Conservation (phyloP, 2,113 vertebrate species). For the Nannospalax galili region DNA sequence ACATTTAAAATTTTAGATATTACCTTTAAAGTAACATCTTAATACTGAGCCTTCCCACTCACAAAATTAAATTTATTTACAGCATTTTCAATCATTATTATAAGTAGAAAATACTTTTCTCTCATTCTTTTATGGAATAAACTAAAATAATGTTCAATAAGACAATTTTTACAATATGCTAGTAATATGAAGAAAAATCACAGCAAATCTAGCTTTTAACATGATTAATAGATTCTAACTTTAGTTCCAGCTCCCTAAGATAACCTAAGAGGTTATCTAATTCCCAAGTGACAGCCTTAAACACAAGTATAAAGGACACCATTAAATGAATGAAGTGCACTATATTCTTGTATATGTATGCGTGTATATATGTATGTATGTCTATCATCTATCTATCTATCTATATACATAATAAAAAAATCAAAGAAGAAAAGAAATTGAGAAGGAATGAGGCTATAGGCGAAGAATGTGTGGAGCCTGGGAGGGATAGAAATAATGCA, state of each 20-base stretch:
- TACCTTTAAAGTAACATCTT: slow-evolving; percentile 37
- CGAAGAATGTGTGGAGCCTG: too few species aligned
- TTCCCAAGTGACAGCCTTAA: too few species aligned
- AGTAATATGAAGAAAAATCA: neutral
- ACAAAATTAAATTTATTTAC: slow-evolving; percentile 30
- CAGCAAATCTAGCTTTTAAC: neutral
- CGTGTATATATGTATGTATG: too few species aligned
- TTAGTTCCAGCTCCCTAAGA: too few species aligned
- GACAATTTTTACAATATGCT: neutral
- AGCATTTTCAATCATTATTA: slow-evolving; percentile 2
- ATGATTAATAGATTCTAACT: neutral
- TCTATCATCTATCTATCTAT: too few species aligned
- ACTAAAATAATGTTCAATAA: neutral
- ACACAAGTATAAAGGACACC: neutral
- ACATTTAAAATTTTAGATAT: slow-evolving; percentile 41
- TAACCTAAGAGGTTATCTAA: too few species aligned
- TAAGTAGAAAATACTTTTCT: neutral
- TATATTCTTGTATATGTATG: too few species aligned
- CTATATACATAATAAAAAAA: too few species aligned
- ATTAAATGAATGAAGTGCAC: neutral
- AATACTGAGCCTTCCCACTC: neutral
- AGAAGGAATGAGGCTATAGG: too few species aligned
- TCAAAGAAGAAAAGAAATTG: too few species aligned
- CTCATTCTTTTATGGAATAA: neutral
- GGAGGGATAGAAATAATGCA: too few species aligned